Conservation (phyloP, 2,888 invertebrate genomes). For the Tridacna crocea region DNA sequence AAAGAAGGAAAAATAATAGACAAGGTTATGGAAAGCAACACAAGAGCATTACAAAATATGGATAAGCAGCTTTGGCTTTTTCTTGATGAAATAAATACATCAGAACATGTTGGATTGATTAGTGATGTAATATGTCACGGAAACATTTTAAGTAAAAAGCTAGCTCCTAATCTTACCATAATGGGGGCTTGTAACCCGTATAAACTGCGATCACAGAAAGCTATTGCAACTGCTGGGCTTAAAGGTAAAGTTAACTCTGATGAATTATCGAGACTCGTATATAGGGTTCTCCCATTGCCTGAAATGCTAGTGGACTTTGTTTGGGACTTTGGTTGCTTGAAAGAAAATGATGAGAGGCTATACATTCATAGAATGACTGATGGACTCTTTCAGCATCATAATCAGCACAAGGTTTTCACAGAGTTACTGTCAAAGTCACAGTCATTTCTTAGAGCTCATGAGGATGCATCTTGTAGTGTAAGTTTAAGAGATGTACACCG, state of each 20-base stretch:
- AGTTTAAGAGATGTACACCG: slow-evolving; percentile 58
- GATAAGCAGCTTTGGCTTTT: slow-evolving; percentile 65
- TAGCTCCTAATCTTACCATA: slow-evolving; percentile 66
- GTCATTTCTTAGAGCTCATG: slow-evolving; percentile 39
- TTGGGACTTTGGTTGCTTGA: slow-evolving; percentile 73
- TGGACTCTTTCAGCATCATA: slow-evolving; percentile 23
- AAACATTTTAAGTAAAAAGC: slow-evolving; percentile 49
- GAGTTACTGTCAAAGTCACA: slow-evolving; percentile 51
- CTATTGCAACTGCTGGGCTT: slow-evolving; percentile 66
- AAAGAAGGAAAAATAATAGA: slow-evolving; percentile 48
- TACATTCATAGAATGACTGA: slow-evolving; percentile 62
- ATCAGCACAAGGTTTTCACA: slow-evolving; percentile 23
- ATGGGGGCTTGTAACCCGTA: slow-evolving; percentile 75
- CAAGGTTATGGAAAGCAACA: slow-evolving; percentile 44
- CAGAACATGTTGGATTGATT: slow-evolving; percentile 65
- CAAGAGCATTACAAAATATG: slow-evolving; percentile 29
- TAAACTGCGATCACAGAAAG: slow-evolving; percentile 52
- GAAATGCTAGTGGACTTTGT: slow-evolving; percentile 72
- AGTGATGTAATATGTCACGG: slow-evolving; percentile 67
- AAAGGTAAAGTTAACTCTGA: slow-evolving; percentile 66
- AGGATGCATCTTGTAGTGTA: slow-evolving; percentile 39
- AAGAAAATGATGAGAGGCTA: slow-evolving; percentile 61
- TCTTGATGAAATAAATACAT: slow-evolving; percentile 75
- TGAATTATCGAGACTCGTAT: slow-evolving; percentile 67
- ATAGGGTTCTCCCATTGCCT: slow-evolving; percentile 72